phyloP scores from a whole-genome alignment of 2,888 invertebrate species.

The Microctonus hyperodae region DNA sequence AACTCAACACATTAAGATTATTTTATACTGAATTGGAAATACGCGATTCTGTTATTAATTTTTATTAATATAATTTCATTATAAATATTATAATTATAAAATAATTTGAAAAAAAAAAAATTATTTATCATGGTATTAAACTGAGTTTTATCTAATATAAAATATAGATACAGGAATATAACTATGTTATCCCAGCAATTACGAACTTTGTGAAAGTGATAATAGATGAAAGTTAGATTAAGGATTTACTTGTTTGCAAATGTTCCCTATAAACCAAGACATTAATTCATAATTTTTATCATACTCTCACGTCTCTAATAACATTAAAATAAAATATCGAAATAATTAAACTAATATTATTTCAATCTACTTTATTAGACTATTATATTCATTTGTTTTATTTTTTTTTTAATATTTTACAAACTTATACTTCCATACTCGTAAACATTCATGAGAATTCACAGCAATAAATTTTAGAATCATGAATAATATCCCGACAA shows the following conservation, averaged over 20 bases:
- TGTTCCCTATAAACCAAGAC: neutral
- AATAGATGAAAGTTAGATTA: neutral
- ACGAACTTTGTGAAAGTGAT: neutral
- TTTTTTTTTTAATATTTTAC: neutral
- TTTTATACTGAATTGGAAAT: neutral
- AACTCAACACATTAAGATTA: constrained; percentile 14
- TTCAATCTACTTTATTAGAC: neutral
- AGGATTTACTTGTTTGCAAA: neutral
- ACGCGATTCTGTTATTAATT: constrained; percentile 16
- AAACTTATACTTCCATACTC: neutral
- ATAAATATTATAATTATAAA: too few species aligned
- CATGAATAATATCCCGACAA: neutral
- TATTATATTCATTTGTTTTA: neutral
- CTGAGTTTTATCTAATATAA: neutral
- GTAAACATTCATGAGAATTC: neutral
- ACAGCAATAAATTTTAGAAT: neutral
- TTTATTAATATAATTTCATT: too few species aligned
- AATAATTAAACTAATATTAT: neutral
- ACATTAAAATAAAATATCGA: neutral
- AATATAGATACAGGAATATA: neutral
- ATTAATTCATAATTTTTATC: neutral
- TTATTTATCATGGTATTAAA: neutral
- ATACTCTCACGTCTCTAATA: neutral
- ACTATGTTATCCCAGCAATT: neutral
- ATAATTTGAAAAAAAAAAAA: too few species aligned